These are phyloP conservation scores for Thunnus maccoyii DNA, from an alignment of 2,113 vertebrate species.

Conservation along the genomic window DNA sequence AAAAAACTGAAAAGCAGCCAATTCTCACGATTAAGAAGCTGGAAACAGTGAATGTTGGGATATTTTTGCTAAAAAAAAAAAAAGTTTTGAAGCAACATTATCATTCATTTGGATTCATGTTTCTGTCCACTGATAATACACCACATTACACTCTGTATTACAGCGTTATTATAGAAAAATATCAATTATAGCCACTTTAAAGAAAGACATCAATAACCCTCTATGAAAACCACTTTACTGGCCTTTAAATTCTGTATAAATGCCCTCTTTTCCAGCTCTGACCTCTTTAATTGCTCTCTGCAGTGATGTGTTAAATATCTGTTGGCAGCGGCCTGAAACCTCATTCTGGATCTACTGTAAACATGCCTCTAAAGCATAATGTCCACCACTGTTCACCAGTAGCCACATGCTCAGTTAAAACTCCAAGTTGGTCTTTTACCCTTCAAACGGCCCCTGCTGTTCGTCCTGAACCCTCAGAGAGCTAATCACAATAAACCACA, in stretches of 20 bases:
- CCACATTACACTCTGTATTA: too few species aligned
- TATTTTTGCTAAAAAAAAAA: too few species aligned
- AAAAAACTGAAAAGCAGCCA: too few species aligned
- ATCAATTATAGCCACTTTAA: too few species aligned
- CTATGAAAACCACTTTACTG: background rate
- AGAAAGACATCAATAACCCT: too few species aligned
- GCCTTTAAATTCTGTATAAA: background rate
- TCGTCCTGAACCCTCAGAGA: constrained; percentile 45
- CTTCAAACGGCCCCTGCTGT: background rate
- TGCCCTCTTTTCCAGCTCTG: background rate
- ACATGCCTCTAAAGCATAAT: background rate
- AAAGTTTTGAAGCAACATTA: too few species aligned
- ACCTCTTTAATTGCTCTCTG: background rate
- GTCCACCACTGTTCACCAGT: constrained; percentile 3
- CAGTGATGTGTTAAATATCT: background rate
- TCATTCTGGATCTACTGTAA: background rate
- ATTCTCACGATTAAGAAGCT: too few species aligned
- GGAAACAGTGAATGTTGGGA: too few species aligned
- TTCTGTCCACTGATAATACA: too few species aligned
- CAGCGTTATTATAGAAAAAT: too few species aligned
- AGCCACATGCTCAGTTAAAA: background rate
- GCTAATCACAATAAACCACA: constrained; percentile 67
- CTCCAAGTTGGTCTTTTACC: background rate
- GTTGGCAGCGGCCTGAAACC: background rate
- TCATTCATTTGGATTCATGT: too few species aligned